Evolutionary conservation across 2,113 vertebrate genomes (phyloP), one percentile per base, ranked within the genome.

Genomic region (Parotia lawesii): DNA sequence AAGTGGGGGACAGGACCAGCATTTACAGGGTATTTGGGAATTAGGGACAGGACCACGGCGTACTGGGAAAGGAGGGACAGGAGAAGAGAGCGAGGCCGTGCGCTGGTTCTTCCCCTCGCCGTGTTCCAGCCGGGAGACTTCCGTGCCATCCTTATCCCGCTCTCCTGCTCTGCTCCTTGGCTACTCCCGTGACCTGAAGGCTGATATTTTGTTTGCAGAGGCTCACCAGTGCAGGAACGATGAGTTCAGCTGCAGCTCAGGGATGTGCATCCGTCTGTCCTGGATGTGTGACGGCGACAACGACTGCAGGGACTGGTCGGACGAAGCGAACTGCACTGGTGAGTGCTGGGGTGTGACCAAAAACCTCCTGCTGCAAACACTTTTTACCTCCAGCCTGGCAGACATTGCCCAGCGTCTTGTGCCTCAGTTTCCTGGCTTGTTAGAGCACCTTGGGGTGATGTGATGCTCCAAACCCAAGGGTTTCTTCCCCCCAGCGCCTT

Each of bases 251-350:
- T 99, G 99, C 94, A 98, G 98, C n/a, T 98, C 98, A 0, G 99
- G 99, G 11, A 98, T 99, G 95, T 99, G 99, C 87, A 98, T 99
- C 87, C 98, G 99, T 1, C 98, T 98, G 28, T 98, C 98, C 28
- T 99, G 99, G 99, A 98, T 98, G 89, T 99, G 99, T 8, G 99
- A 99, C 0, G 99, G 99, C 4, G 99, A 99, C 93, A 99, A 99
- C 0, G 99, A 99, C 93, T 99, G 99, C 98, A 97, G 99, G 79
- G 99, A 99, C 96, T 99, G 99, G 99, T 99, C 99, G 0, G 99
- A 99, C 1, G 99, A 99, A 96, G 97, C 97, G 3, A 99, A 99
- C 97, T 99, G 99, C 83, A 99, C 99, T 6, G 98, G 99, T 99
- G 91, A 98, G 98, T 81, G 12, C 40, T 50, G 50, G 2, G 28